Evolutionary conservation across 2,888 invertebrate genomes (phyloP), one percentile per base, ranked within the genome.

Genomic region (Conchocele bisecta): DNA sequence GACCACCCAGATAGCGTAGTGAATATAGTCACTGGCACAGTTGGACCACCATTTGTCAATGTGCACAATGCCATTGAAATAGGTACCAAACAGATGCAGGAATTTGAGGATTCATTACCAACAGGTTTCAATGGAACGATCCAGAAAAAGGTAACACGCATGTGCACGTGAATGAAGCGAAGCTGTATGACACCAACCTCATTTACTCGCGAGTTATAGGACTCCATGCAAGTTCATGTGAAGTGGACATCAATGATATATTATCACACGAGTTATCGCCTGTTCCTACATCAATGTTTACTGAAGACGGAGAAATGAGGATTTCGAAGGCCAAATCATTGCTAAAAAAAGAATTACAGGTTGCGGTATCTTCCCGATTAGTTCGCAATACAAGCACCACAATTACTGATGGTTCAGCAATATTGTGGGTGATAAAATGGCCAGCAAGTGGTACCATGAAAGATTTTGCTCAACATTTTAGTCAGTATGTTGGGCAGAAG

Each of bases 241-340:
- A 63, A 20, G 39, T 64, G 7, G 70, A 58, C 22, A 24, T 61
- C 6, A 29, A 48, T 11, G 24, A 37, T 33, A 1, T 68, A 1
- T 17, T 61, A 1, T n/a, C 41, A 4, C 28, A 61, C 28, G 57
- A 68, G 28, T 33, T 68, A 3, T 17, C 61, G 1, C 61, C 51
- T 22, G 64, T 70, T 1, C 70, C 70, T 26, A 60, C 60, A 3
- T 65, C 59, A 1, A 65, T 65, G 70, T 65, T 65, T 48, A n/a
- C 39, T 24, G 59, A 59, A n/a, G 54, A 17, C 29, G 59, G 70
- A 15, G 37, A 65, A n/a, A 39, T 51, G 39, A 63, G 60, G 35
- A 53, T 50, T 15, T 31, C 28, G 11, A 64, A 28, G 20, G 17
- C 54, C 28, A 56, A 64, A 44, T 26, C 64, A 1, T n/a, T 24